Percentiles rank a stretch among this genome's conserved stretches.
Evolutionary conservation across 2,113 vertebrate genomes (phyloP).

Genomic region (Hystrix brachyura): DNA sequence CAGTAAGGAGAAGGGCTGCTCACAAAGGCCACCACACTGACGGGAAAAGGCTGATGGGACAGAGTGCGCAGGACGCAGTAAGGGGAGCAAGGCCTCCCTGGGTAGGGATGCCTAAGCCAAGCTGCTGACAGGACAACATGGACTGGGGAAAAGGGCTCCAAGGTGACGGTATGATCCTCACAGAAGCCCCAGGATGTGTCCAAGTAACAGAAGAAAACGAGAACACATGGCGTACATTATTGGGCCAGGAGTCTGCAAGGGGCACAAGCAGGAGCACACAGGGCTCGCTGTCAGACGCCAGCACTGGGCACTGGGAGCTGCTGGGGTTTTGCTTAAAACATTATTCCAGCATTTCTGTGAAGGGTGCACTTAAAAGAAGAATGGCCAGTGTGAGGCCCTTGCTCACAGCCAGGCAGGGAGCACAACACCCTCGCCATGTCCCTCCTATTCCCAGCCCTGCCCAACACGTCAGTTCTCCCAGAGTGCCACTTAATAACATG

Average conservation of each 20-base stretch:
- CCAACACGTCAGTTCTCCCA: accelerated
- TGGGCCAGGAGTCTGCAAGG: background rate
- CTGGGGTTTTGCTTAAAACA: background rate
- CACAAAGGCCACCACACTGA: accelerated
- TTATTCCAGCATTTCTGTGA: background rate
- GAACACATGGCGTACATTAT: background rate
- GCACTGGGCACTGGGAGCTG: background rate
- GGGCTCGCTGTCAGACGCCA: accelerated
- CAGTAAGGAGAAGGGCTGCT: background rate
- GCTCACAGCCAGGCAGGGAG: background rate
- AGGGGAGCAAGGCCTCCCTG: background rate
- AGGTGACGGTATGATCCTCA: background rate
- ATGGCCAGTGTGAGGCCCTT: background rate
- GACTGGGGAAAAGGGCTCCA: background rate
- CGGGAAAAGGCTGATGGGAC: background rate
- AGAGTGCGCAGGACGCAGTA: background rate
- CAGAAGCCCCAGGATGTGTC: background rate
- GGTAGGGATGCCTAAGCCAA: background rate
- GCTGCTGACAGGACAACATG: background rate
- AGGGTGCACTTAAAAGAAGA: background rate
- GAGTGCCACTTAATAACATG: too few relatives aligned
- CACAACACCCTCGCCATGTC: accelerated
- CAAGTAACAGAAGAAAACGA: too few relatives aligned
- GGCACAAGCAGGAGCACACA: accelerated
- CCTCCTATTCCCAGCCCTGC: background rate